Evolutionary conservation across 2,113 vertebrate genomes (phyloP).

Genomic region (Strigops habroptila): DNA sequence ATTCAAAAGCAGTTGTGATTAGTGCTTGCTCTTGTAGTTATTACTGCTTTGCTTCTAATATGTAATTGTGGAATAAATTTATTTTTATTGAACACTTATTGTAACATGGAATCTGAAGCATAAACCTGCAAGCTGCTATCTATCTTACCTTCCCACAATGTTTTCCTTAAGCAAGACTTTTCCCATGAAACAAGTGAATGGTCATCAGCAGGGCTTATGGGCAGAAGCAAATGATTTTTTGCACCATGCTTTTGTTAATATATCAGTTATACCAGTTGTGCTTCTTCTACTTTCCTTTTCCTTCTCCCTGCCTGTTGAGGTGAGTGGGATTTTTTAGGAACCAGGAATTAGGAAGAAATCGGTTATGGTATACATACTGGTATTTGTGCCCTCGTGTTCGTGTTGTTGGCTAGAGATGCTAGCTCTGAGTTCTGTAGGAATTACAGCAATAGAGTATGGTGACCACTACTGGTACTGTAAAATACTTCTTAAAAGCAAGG

Average conservation of each 20-base stretch:
- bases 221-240: neutral
- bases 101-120: neutral
- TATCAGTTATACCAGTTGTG: neutral
- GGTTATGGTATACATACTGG: neutral
- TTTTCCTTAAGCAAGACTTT: neutral
- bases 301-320: neutral
- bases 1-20: neutral
- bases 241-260: neutral
- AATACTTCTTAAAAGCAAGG: neutral
- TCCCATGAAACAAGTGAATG: neutral
- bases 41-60: neutral
- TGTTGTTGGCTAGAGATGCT: neutral
- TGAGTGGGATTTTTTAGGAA: neutral
- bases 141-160: neutral
- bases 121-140: neutral
- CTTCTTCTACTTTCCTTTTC: neutral
- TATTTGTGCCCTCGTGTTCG: neutral
- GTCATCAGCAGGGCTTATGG: neutral
- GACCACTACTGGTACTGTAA: neutral
- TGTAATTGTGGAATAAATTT: constrained; percentile 21
- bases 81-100: constrained; percentile 1
- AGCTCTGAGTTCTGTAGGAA: neutral
- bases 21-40: neutral
- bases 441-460: neutral
- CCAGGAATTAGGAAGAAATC: neutral